Conservation (phyloP, 1,140 invertebrate species). For the Panulirus ornatus region DNA sequence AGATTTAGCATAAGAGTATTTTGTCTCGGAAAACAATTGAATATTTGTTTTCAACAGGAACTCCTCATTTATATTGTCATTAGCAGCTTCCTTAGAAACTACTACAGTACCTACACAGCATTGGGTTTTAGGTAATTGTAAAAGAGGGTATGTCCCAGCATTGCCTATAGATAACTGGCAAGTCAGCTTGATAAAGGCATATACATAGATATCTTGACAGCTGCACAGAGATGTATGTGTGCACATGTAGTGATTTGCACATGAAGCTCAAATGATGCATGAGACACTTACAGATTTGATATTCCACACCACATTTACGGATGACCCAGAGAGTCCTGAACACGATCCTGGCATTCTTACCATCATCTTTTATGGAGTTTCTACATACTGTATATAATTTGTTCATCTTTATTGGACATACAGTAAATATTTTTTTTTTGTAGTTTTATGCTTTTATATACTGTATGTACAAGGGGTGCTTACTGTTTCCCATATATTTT, state of each 20-base stretch:
- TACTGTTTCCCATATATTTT: background rate
- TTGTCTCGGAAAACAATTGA: background rate
- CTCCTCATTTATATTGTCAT: background rate
- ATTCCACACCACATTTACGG: slow-evolving; percentile 70
- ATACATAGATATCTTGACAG: slow-evolving; percentile 42
- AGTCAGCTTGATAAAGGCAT: slow-evolving; percentile 36
- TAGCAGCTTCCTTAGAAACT: background rate
- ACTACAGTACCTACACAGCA: slow-evolving; percentile 4
- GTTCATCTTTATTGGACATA: background rate
- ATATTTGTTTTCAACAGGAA: background rate
- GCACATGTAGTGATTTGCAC: slow-evolving; percentile 59
- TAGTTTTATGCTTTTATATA: background rate
- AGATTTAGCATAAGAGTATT: background rate
- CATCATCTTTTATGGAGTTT: background rate
- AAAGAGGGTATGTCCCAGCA: slow-evolving; percentile 9
- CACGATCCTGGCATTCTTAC: slow-evolving; percentile 68
- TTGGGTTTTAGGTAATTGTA: background rate
- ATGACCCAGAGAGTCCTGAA: slow-evolving; percentile 64
- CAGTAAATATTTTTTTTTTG: background rate
- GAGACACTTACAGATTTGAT: slow-evolving; percentile 72
- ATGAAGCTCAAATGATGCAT: slow-evolving; percentile 44
- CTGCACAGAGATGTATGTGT: slow-evolving; percentile 42
- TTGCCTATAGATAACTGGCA: slow-evolving; percentile 20
- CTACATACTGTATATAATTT: no score
- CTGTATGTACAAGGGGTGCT: background rate